phyloP scores from a whole-genome alignment of 2,888 invertebrate genomes.

The Volucella zonaria region DNA sequence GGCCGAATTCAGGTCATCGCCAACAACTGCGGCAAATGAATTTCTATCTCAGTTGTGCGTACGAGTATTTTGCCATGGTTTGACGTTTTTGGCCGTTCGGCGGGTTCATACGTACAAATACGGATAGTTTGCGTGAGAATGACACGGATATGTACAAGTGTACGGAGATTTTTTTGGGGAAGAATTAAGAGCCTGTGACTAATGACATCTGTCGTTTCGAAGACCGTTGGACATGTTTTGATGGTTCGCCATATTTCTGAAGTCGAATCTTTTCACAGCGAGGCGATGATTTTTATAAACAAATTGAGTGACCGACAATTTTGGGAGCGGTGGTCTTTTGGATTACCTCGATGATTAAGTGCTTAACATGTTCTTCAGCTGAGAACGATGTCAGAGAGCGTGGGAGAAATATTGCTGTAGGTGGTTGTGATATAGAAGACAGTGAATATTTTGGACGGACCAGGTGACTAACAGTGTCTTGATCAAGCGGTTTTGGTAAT shows the following conservation, averaged over 20 bases:
- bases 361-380: constrained; percentile 2
- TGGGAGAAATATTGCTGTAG: constrained; percentile 20
- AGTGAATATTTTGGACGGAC: not conserved
- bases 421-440: not conserved
- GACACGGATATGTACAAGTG: constrained; percentile 2
- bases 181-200: constrained; percentile 63
- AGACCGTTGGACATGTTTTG: not conserved
- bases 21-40: constrained; percentile 52
- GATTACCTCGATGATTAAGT: not conserved
- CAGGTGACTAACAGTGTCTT: not conserved
- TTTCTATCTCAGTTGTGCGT: constrained; percentile 37
- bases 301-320: constrained; percentile 11
- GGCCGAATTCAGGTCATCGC: constrained; percentile 56
- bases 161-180: not conserved
- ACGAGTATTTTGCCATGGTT: constrained; percentile 25
- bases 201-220: constrained; percentile 39
- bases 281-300: not conserved
- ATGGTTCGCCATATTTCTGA: not conserved
- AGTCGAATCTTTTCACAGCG: no score
- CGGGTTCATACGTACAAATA: not conserved
- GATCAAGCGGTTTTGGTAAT: no score
- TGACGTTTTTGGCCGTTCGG: not conserved
- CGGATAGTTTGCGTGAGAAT: constrained; percentile 29
- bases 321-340: not conserved
- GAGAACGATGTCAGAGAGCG: constrained; percentile 55